Conservation (phyloP, 2,113 vertebrate genomes). For the Carassius auratus region DNA sequence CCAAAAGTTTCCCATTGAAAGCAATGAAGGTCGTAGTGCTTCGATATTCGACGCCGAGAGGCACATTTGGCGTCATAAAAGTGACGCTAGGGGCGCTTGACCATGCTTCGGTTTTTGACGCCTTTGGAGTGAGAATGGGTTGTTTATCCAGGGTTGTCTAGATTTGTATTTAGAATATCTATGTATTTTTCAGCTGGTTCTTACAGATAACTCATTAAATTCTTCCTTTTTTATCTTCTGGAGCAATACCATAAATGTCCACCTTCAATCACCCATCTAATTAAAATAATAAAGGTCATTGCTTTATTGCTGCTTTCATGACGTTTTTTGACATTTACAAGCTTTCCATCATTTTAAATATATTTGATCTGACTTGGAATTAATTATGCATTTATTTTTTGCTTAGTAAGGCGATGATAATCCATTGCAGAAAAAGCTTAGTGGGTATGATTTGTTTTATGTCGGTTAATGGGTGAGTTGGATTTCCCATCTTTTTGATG, state of each 20-base stretch:
- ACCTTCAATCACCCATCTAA: constrained; percentile 16
- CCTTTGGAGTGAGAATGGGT: too few relatives aligned
- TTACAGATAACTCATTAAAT: constrained; percentile 14
- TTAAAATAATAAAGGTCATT: constrained; percentile 41
- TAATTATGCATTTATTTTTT: not conserved
- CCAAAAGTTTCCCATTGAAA: too few relatives aligned
- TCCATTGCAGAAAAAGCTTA: not conserved
- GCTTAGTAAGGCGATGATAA: not conserved
- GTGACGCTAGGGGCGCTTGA: too few relatives aligned
- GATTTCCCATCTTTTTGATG: constrained; percentile 6
- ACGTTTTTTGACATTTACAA: constrained; percentile 26
- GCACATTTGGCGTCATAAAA: too few relatives aligned
- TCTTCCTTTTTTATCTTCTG: not conserved
- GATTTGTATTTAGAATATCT: not conserved
- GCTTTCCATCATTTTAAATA: not conserved
- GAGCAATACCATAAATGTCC: not conserved
- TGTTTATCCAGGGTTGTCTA: not conserved
- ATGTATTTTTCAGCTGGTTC: not conserved
- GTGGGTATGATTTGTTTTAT: not conserved
- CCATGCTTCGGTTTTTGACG: too few relatives aligned
- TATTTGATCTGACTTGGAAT: not conserved
- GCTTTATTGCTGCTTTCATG: constrained; percentile 24
- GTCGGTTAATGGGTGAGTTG: not conserved
- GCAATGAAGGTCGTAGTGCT: too few relatives aligned
- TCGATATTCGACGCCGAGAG: too few relatives aligned